Base-by-base conservation (phyloP, 2,888 invertebrate genomes). In the Selenia dentaria region DNA sequence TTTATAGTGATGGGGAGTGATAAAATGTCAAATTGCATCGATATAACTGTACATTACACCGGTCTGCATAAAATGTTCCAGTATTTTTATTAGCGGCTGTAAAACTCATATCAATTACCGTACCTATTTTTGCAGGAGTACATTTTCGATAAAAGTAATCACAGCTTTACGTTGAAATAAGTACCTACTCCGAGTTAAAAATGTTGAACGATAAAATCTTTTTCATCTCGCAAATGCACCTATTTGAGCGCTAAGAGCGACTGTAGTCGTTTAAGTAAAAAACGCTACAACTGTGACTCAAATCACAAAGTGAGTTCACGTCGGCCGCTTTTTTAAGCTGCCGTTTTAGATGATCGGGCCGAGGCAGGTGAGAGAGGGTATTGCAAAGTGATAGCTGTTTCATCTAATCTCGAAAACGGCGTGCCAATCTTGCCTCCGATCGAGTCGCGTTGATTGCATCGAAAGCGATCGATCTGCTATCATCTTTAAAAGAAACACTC, bases 361-460 rank as follows among this genome's bases (percentile, higher is more conserved):
- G 18, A 10, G 29, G 31, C 73, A 75, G 74, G 71, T 73, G 69
- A 67, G 62, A 31, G 36, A 44, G 56, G 64, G 64, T 59, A 50
- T 60, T 57, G 54, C 54, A 62, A 64, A 70, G 64, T 70, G 73
- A 74, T 73, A 66, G 70, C 65, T 63, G 58, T 64, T 69, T 64
- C 69, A 68, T 72, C 68, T 74, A 70, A 76, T 76, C 77, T 61
- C 61, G 58, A 57, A 47, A 54, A 62, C 62, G 64, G 55, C 56
- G 64, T 64, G 64, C 66, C 75, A 75, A 77, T 78, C 75, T 74
- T 68, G 67, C 59, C 64, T 64, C 59, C 68, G 65, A 78, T 79
- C 71, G 74, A 71, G 71, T 79, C 73, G 67, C 59, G 63, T 70
- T 74, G 74, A 79, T 79, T 74, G 68, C 70, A 64, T 70, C 72